These are phyloP conservation scores for Lacerta bilineata DNA, from an alignment of 2,797 vertebrate genomes.

Conservation along the genomic window DNA sequence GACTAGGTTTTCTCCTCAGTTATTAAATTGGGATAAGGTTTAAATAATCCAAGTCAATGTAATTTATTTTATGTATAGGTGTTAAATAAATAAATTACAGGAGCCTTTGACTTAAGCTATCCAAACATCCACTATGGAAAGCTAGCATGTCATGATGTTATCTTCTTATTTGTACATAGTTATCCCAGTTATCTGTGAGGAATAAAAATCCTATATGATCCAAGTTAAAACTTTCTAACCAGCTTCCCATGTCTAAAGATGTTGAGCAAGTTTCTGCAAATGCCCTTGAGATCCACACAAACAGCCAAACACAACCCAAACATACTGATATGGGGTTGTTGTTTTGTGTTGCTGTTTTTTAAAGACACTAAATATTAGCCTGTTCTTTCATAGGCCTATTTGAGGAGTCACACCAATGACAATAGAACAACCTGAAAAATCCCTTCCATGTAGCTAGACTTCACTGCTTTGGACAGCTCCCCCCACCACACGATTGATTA, in stretches of 20 bases:
- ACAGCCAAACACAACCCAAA: neutral
- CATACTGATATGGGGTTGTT: neutral
- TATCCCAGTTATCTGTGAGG: conserved; percentile 3
- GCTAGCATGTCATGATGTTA: neutral
- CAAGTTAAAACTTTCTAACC: neutral
- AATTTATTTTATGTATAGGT: no score
- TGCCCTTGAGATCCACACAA: neutral
- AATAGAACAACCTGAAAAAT: neutral
- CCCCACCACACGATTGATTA: neutral
- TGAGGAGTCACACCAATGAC: neutral
- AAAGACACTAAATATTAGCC: neutral
- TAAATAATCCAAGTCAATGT: neutral
- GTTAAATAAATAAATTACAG: no score
- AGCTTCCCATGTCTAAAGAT: neutral
- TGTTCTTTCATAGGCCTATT: neutral
- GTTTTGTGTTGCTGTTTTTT: neutral
- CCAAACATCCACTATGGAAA: neutral
- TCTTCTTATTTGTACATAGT: neutral
- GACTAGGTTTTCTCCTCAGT: neutral
- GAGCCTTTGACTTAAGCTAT: no score
- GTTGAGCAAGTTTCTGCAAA: neutral
- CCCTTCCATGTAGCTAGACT: neutral
- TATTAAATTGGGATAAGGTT: neutral
- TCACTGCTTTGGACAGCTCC: neutral
- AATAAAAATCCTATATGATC: conserved; percentile 3